Evolutionary conservation across 2,113 vertebrate genomes (phyloP), one percentile per base, ranked within the genome.

Genomic region (Orthonyx spaldingii): DNA sequence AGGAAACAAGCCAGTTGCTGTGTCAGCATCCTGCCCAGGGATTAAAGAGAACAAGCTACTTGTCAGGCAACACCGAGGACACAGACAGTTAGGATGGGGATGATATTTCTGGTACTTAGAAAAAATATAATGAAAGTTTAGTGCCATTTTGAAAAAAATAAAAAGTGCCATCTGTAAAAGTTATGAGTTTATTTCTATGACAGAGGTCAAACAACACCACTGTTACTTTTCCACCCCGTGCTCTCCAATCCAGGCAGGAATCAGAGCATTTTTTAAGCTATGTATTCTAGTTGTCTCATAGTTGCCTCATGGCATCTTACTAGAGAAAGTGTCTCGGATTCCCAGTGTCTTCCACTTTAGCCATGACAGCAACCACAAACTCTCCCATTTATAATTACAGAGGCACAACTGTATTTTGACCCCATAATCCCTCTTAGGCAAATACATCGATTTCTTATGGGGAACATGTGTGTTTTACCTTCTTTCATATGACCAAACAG

Each of bases 21-120:
- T 84, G 41, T 92, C 95, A 95, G 89, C 71, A 81, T 79, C 72
- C 84, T 93, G 93, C 90, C 86, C 78, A 42, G 76, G 66, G 91
- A 94, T 91, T 92, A 95, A 84, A 92, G 79, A 65, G 88, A 89
- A 60, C 22, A 44, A 82, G 30, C 47, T 75, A 7, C 68, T 94
- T 77, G 33, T 82, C 60, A 66, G 84, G 64, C 65, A 83, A 49
- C 75, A 59, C 65, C 14, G 8, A 0, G 59, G 78, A 70, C 93
- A 65, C 0, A 68, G n/a, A 64, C 69, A 57, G 30, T 66, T 84
- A 70, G 64, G 47, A 86, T 49, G 27, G 14, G 42, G 68, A 60
- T 88, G 76, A 22, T 83, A 56, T 30, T 91, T 85, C 59, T 75
- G 83, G 24, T 24, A 56, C 20, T 60, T 68, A 63, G 30, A 49